These are phyloP conservation scores for Gari tellinella DNA, from an alignment of 2,888 invertebrate species.

Conservation along the genomic window DNA sequence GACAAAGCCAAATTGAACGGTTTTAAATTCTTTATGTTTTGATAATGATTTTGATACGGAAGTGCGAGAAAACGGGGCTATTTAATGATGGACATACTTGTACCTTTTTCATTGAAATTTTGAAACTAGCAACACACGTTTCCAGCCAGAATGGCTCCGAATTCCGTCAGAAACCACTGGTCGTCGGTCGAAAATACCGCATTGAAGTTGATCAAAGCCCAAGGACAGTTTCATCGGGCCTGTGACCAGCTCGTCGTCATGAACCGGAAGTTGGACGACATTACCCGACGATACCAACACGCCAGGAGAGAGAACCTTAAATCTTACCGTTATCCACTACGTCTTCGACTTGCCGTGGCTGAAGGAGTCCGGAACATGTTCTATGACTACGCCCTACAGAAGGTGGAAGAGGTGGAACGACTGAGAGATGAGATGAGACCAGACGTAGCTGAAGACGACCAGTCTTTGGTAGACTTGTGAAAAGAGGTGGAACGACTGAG, in stretches of 20 bases:
- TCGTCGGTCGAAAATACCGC: too few species aligned
- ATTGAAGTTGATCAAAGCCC: too few species aligned
- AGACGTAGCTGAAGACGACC: neutral
- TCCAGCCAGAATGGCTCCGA: too few species aligned
- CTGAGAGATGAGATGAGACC: slow-evolving; percentile 19
- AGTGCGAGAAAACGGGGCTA: too few species aligned
- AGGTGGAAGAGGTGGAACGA: slow-evolving; percentile 29
- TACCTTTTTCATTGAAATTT: too few species aligned
- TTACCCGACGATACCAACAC: slow-evolving; percentile 66
- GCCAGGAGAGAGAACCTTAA: slow-evolving; percentile 64
- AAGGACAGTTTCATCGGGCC: slow-evolving; percentile 48
- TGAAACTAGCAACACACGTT: too few species aligned
- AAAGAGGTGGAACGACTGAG: slow-evolving; percentile 31
- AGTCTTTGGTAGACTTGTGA: neutral
- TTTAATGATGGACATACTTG: too few species aligned
- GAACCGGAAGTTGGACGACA: slow-evolving; percentile 62
- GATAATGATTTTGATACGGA: too few species aligned
- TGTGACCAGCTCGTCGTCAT: slow-evolving; percentile 74
- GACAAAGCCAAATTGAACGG: too few species aligned
- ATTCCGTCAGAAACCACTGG: too few species aligned
- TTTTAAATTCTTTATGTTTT: too few species aligned
- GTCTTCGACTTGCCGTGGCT: slow-evolving; percentile 70
- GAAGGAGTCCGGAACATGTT: slow-evolving; percentile 66
- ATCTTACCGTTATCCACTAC: slow-evolving; percentile 72
- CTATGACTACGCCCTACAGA: slow-evolving; percentile 59